A percentile compares a stretch with the other conserved stretches of the same genome.
Conservation (phyloP, 2,113 vertebrate species). For the Bujurquina vittata region DNA sequence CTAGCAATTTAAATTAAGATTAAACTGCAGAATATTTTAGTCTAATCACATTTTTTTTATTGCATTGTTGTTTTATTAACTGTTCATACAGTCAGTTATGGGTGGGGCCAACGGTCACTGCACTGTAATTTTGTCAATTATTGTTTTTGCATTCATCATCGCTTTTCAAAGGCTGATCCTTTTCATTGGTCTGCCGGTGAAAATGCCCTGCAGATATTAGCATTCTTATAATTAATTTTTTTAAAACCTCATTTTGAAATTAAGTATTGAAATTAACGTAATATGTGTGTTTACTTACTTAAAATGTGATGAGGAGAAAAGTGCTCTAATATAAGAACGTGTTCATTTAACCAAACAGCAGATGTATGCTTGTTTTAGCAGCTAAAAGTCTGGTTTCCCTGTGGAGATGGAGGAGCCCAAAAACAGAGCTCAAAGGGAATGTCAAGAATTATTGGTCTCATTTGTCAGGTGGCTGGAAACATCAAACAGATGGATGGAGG, state of each 20-base stretch:
- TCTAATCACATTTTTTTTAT: not conserved
- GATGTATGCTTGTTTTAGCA: not conserved
- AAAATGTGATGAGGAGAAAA: too few relatives aligned
- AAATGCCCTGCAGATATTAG: not conserved
- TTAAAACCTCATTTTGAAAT: not conserved
- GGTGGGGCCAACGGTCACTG: slow-evolving; percentile 16
- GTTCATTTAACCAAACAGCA: not conserved
- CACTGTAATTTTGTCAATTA: not conserved
- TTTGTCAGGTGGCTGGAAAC: not conserved
- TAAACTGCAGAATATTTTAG: slow-evolving; percentile 5
- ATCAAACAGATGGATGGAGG: not conserved
- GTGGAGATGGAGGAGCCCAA: not conserved
- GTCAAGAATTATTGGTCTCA: not conserved
- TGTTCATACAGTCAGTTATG: not conserved
- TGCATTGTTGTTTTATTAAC: not conserved
- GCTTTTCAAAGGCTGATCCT: not conserved
- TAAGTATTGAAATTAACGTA: not conserved
- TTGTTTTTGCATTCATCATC: not conserved
- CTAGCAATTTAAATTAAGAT: not conserved
- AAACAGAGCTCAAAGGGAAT: not conserved
- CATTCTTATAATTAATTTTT: not conserved
- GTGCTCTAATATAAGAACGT: too few relatives aligned
- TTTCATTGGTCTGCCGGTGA: not conserved
- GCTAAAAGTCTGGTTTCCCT: not conserved
- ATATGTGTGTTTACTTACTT: not conserved